phyloP scores from a whole-genome alignment of 2,888 invertebrate species.

The Acleris emargana region DNA sequence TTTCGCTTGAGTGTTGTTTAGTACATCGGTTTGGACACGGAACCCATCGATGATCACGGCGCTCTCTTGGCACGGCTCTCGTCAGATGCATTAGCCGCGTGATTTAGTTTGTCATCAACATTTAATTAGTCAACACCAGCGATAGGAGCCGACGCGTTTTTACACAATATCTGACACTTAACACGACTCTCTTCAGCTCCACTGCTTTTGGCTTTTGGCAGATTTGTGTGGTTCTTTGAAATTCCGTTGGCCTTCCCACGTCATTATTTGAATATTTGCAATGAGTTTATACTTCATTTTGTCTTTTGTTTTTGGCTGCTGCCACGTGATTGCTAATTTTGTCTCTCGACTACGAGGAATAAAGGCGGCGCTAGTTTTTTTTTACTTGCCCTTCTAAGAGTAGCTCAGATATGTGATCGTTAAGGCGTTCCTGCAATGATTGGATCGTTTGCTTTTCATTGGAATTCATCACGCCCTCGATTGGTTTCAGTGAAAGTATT shows the following conservation, averaged over 20 bases:
- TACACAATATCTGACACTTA: slow-evolving; percentile 18
- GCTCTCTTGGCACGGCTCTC: slow-evolving; percentile 1
- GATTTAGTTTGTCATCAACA: slow-evolving; percentile 31
- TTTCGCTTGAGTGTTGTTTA: neutral
- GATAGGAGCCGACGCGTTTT: slow-evolving; percentile 27
- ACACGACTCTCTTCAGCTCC: slow-evolving; percentile 7
- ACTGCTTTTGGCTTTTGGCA: slow-evolving; percentile 13
- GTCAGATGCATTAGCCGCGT: slow-evolving; percentile 22
- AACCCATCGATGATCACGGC: neutral
- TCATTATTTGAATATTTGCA: neutral
- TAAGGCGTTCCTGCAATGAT: neutral
- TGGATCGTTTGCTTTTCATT: slow-evolving; percentile 5
- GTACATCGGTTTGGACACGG: neutral
- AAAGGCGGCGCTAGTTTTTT: too few relatives aligned
- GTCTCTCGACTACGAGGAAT: too few relatives aligned
- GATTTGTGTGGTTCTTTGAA: slow-evolving; percentile 21
- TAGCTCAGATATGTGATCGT: neutral
- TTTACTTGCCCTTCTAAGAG: too few relatives aligned
- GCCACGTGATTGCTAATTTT: neutral
- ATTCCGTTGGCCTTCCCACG: slow-evolving; percentile 6
- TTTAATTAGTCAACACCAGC: slow-evolving; percentile 27
- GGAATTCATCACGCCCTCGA: slow-evolving; percentile 2
- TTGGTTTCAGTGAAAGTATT: slow-evolving; percentile 26
- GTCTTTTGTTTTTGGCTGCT: slow-evolving; percentile 12
- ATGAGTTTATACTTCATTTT: too few relatives aligned